These are phyloP conservation scores for Brevimyrus niger DNA, from an alignment of 2,113 vertebrate species.

Conservation along the genomic window DNA sequence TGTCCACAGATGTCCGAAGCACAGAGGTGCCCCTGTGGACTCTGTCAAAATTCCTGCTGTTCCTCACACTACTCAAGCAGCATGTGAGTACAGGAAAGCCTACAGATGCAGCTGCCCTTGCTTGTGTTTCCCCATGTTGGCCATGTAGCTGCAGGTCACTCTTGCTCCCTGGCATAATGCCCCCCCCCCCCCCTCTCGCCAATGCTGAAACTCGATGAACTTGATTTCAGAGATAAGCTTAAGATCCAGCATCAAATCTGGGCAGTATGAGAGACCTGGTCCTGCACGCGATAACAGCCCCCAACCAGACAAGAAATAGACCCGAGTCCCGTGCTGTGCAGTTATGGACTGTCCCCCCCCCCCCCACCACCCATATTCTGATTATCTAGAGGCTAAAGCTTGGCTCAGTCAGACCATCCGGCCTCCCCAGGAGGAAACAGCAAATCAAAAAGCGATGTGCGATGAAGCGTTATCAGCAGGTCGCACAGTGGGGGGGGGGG, in stretches of 20 bases:
- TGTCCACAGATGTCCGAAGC: neutral
- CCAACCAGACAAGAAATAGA: neutral
- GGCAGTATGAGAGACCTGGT: neutral
- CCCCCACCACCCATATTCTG: neutral
- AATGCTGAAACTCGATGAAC: neutral
- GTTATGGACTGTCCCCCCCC: too few species aligned
- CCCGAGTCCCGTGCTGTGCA: neutral
- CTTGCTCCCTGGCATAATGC: neutral
- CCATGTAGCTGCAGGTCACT: too few species aligned
- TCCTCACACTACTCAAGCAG: neutral
- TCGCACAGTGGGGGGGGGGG: neutral
- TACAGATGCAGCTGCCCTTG: neutral
- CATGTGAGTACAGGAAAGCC: neutral
- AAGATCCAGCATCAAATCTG: neutral
- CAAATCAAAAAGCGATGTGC: neutral
- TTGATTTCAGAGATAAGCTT: neutral
- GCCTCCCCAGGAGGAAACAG: neutral
- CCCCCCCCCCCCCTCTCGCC: neutral
- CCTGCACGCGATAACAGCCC: neutral
- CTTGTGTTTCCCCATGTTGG: neutral
- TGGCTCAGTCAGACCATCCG: neutral
- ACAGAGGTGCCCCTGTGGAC: neutral
- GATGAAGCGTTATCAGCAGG: conserved; percentile 17
- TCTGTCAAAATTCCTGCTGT: neutral
- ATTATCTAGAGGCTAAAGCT: neutral